A percentile compares a stretch with the other conserved stretches of the same genome.
Evolutionary conservation across 2,113 vertebrate genomes (phyloP).

Genomic region (Ammodramus savannarum): DNA sequence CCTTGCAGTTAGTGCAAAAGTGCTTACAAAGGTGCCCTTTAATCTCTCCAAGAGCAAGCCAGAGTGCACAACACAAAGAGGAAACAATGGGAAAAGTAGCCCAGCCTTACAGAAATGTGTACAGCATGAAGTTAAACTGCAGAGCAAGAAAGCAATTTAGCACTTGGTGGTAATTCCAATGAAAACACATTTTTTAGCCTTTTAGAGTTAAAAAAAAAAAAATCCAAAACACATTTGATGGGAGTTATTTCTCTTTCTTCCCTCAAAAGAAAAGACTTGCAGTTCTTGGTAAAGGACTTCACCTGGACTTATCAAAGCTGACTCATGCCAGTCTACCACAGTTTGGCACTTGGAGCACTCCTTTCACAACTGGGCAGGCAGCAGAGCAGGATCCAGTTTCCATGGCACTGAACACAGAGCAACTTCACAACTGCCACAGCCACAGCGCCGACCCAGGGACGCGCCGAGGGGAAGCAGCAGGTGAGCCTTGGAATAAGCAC

Average conservation of each 20-base stretch:
- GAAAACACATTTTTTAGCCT: not conserved
- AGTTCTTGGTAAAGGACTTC: not conserved
- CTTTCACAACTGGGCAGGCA: not conserved
- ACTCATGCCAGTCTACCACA: not conserved
- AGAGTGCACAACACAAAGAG: not conserved
- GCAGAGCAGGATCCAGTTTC: not conserved
- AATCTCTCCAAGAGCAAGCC: not conserved
- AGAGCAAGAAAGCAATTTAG: not conserved
- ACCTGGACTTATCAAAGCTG: not conserved
- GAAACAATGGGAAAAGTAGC: not conserved
- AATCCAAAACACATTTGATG: not conserved
- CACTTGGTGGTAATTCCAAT: not conserved
- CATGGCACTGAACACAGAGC: slow-evolving; percentile 20
- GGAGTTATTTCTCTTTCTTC: not conserved
- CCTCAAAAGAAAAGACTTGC: not conserved
- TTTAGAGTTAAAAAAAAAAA: not conserved
- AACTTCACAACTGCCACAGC: not conserved
- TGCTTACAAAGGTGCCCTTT: not conserved
- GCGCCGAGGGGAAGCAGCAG: not conserved
- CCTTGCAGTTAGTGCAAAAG: not conserved
- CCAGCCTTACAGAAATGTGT: not conserved
- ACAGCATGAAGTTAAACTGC: not conserved
- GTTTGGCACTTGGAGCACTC: not conserved
- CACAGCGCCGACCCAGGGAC: not conserved
- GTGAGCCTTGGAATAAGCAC: not conserved